phyloP scores from a whole-genome alignment of 2,797 vertebrate species.

The Platyrinchus mystaceus region DNA sequence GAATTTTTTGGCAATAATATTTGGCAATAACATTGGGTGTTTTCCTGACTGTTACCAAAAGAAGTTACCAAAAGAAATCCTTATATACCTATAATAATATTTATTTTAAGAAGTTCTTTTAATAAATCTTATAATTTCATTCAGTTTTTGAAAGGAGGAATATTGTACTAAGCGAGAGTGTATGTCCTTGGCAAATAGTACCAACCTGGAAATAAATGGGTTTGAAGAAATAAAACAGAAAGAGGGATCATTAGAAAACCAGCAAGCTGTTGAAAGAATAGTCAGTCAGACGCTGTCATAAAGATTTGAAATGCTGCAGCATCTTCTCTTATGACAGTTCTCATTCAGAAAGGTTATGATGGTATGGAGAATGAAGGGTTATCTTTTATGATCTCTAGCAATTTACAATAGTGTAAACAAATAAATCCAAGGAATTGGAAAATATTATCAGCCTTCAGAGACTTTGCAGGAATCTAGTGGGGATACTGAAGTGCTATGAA shows the following conservation, averaged over 20 bases:
- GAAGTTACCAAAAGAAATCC: background rate
- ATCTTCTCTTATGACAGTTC: slow-evolving; percentile 56
- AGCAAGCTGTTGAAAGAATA: slow-evolving; percentile 64
- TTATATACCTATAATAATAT: background rate
- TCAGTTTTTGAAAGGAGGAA: background rate
- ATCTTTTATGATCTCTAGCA: slow-evolving; percentile 68
- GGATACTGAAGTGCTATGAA: background rate
- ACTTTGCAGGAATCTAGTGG: slow-evolving; percentile 36
- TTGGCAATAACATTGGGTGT: background rate
- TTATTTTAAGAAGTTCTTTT: background rate
- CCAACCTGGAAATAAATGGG: slow-evolving; percentile 38
- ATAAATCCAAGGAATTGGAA: slow-evolving; percentile 65
- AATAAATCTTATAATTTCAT: background rate
- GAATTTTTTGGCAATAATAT: background rate
- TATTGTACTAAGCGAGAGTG: background rate
- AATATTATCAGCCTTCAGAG: slow-evolving; percentile 62
- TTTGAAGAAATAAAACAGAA: slow-evolving; percentile 60
- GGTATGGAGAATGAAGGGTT: slow-evolving; percentile 55
- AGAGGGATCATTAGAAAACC: slow-evolving; percentile 52
- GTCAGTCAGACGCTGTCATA: slow-evolving; percentile 58
- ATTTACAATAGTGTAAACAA: slow-evolving; percentile 72
- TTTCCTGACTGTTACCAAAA: background rate
- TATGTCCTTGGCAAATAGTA: slow-evolving; percentile 6
- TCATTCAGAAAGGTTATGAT: slow-evolving; percentile 71
- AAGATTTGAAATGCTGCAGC: slow-evolving; percentile 64